Percentiles rank a stretch among this genome's conserved stretches.
Evolutionary conservation across 2,113 vertebrate genomes (phyloP).

Genomic region (Aplodontia rufa): DNA sequence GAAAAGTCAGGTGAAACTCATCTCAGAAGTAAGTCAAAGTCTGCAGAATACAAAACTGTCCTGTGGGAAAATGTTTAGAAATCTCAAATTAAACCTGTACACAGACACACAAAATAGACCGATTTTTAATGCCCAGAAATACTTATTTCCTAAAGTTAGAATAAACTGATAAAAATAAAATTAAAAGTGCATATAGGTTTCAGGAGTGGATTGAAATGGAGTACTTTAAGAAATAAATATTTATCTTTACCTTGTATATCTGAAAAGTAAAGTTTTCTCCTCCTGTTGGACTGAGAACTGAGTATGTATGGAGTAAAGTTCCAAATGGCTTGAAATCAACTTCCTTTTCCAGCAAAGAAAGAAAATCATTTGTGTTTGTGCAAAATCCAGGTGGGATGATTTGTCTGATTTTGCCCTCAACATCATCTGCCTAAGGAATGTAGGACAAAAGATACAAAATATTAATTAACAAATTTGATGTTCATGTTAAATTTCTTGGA

Average conservation of each 20-base stretch:
- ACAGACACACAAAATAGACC: constrained; percentile 58
- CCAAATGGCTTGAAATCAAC: constrained; percentile 97
- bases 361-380: constrained; percentile 94
- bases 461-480: constrained; percentile 38
- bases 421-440: constrained; percentile 91
- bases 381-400: constrained; percentile 95
- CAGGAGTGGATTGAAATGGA: constrained; percentile 46
- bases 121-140: constrained; percentile 50
- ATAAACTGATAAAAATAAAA: constrained; percentile 45
- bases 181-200: constrained; percentile 40
- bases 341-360: constrained; percentile 95
- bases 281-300: constrained; percentile 92
- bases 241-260: constrained; percentile 92
- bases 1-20: constrained; percentile 88
- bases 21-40: constrained; percentile 78
- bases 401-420: constrained; percentile 95
- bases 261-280: constrained; percentile 93
- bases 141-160: constrained; percentile 15
- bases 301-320: constrained; percentile 93
- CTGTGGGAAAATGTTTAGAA: constrained; percentile 73
- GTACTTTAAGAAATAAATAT: constrained; percentile 40
- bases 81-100: constrained; percentile 72
- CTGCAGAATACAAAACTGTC: constrained; percentile 71
- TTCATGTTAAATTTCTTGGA: constrained; percentile 44
- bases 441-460: constrained; percentile 40